phyloP scores from a whole-genome alignment of 1,140 invertebrate species.

The Leptopilina clavipes region DNA sequence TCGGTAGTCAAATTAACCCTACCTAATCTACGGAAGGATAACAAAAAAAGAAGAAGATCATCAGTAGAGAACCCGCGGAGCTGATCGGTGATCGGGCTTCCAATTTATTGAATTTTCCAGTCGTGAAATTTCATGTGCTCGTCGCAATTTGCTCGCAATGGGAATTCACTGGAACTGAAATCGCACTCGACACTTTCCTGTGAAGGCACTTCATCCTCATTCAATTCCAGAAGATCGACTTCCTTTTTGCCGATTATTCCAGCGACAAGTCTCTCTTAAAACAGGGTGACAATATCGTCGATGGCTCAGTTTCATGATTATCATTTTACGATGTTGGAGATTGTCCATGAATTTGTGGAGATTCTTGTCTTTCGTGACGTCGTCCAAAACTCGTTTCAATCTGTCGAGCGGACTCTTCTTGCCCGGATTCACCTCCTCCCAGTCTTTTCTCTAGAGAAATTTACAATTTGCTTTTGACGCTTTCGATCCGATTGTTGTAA shows the following conservation, averaged over 20 bases:
- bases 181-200: too few relatives aligned
- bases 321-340: conserved; percentile 68
- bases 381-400: conserved; percentile 41
- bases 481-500: conserved; percentile 45
- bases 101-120: conserved; percentile 67
- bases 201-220: conserved; percentile 38
- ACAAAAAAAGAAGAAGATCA: too few relatives aligned
- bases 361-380: conserved; percentile 51
- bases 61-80: too few relatives aligned
- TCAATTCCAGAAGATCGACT: conserved; percentile 44
- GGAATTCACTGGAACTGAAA: conserved; percentile 62
- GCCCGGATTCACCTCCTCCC: background rate
- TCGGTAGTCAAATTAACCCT: too few relatives aligned
- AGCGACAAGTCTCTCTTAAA: too few relatives aligned
- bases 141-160: conserved; percentile 57
- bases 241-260: conserved; percentile 46
- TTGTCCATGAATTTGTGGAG: conserved; percentile 68
- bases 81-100: too few relatives aligned
- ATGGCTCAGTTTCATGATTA: conserved; percentile 67
- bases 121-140: conserved; percentile 70
- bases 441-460: conserved; percentile 28
- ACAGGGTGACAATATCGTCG: too few relatives aligned
- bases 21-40: too few relatives aligned
- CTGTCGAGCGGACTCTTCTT: conserved; percentile 34
- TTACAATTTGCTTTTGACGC: conserved; percentile 51